Evolutionary conservation across 2,113 vertebrate species (phyloP).

Genomic region (Hippocampus zosterae): DNA sequence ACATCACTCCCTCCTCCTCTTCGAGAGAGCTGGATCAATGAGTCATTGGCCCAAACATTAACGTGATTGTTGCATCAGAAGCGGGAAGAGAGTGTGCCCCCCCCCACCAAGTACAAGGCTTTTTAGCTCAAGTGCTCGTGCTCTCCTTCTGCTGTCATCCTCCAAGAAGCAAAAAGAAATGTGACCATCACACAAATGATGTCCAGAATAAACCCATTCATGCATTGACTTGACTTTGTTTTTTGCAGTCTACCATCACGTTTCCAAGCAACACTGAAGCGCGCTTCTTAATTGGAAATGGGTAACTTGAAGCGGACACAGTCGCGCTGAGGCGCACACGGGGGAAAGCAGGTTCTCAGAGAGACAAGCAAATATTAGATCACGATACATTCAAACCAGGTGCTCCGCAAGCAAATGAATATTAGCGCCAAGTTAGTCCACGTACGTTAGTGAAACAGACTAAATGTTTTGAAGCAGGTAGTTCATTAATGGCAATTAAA

Average conservation of each 20-base stretch:
- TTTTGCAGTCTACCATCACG: conserved; percentile 1
- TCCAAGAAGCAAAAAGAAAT: conserved; percentile 10
- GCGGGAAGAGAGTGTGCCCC: conserved; percentile 37
- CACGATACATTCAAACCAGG: conserved; percentile 16
- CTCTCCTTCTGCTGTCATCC: conserved; percentile 10
- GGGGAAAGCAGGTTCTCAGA: conserved; percentile 59
- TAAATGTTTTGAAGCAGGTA: background rate
- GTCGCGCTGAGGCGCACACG: conserved; percentile 20
- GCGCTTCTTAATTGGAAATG: conserved; percentile 21
- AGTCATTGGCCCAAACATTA: conserved; percentile 50
- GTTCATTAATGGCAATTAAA: too few relatives aligned
- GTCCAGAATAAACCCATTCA: background rate
- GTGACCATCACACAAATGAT: conserved; percentile 5
- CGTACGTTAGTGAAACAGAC: background rate
- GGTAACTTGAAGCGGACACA: conserved; percentile 24
- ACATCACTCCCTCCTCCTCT: conserved; percentile 2
- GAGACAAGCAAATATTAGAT: conserved; percentile 30
- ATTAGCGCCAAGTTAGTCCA: background rate
- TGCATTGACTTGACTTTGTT: conserved; percentile 6
- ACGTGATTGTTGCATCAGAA: conserved; percentile 58
- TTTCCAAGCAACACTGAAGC: conserved; percentile 38
- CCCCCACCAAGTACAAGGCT: conserved; percentile 6
- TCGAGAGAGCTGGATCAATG: conserved; percentile 54
- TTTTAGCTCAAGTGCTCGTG: conserved; percentile 33
- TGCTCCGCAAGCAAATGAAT: background rate